These are phyloP conservation scores for Chromoteleia sp. DNA, from an alignment of 2,888 invertebrate genomes.

Conservation along the genomic window DNA sequence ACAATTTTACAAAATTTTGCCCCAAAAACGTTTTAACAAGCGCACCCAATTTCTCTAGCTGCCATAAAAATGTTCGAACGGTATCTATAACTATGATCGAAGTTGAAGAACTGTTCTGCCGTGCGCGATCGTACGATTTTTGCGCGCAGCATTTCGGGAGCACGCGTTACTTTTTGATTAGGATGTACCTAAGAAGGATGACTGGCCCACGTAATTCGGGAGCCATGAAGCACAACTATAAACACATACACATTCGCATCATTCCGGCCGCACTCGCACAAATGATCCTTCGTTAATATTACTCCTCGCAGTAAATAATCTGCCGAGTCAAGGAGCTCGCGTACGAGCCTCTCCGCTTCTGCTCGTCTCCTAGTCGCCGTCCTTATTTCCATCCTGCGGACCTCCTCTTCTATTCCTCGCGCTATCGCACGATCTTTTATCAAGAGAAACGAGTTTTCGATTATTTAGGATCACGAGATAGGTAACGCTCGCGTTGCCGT, in stretches of 20 bases:
- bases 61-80: no score
- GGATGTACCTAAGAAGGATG: conserved; percentile 67
- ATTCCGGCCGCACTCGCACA: conserved; percentile 51
- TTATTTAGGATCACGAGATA: conserved; percentile 65
- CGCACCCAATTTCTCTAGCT: no score
- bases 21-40: no score
- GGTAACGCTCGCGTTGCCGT: conserved; percentile 26
- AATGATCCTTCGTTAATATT: conserved; percentile 67
- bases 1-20: no score
- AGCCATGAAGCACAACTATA: conserved; percentile 50
- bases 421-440: conserved; percentile 66
- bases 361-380: conserved; percentile 43
- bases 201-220: conserved; percentile 66
- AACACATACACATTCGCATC: conserved; percentile 52
- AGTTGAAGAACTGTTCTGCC: no score
- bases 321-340: conserved; percentile 36
- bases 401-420: conserved; percentile 48
- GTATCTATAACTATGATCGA: no score
- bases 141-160: conserved; percentile 7
- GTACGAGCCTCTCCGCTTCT: conserved; percentile 34
- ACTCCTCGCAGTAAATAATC: conserved; percentile 68
- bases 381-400: conserved; percentile 43
- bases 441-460: conserved; percentile 66
- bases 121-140: conserved; percentile 1
- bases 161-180: conserved; percentile 44